Evolutionary conservation across 2,888 invertebrate genomes (phyloP), one percentile per base, ranked within the genome.

Genomic region (Hypena proboscidalis): DNA sequence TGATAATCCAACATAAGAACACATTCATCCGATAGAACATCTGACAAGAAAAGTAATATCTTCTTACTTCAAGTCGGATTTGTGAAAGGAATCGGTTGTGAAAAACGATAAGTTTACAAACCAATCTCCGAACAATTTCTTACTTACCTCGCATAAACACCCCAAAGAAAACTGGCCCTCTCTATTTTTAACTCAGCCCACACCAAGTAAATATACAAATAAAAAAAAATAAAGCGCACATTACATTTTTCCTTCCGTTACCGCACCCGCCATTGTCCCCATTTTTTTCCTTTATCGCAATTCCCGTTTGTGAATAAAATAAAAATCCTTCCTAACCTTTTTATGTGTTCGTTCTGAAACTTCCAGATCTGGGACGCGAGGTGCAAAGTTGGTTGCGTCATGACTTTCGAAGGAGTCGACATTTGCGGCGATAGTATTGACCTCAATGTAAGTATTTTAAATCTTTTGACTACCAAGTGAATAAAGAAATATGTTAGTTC

Each of bases 291-390:
- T 53, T 44, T 39, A 36, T 26, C 33, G 14, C 13, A 0, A 19
- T 39, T 31, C 3, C 10, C 35, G 15, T 19, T 34, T 41, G 17
- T 42, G 13, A 27, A 35, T 46, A 33, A 40, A 38, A 37, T 36
- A 42, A 23, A 50, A 51, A 41, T 40, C 34, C 20, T 23, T 36
- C 10, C 20, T 23, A 30, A 27, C 26, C 17, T 34, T 34, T 47
- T 11, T 40, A 35, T 39, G 20, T 8, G 15, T 15, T 10, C 20
- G 23, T 41, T 46, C 33, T 31, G 20, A 21, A 42, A 49, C 31
- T 78, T 77, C 31, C 73, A 93, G 93, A 85, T 93, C 40, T 93
- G 93, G 93, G 93, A 93, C 57, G 72, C 77, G 8, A 78, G 93
- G 48, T 86, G 89, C 36, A 72, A 80, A 32, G 74, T 85, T 3